These are phyloP conservation scores for Aeoliscus strigatus DNA, from an alignment of 2,797 vertebrate genomes.

Conservation along the genomic window DNA sequence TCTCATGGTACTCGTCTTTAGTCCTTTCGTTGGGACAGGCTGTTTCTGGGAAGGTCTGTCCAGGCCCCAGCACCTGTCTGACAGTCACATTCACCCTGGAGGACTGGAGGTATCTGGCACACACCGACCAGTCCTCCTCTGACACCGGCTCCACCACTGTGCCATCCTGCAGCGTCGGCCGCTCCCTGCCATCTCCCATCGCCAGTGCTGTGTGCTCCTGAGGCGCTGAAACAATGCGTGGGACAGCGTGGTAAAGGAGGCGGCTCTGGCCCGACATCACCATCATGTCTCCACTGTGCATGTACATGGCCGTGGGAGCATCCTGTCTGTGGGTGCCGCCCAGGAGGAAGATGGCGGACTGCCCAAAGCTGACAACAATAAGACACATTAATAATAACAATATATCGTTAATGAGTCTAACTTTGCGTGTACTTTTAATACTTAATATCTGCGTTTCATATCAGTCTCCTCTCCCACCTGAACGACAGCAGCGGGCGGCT, in stretches of 20 bases:
- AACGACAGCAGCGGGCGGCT: constrained; percentile 86
- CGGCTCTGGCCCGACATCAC: constrained; percentile 93
- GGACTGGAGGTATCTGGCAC: constrained; percentile 80
- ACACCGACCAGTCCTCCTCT: constrained; percentile 83
- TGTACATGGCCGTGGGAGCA: constrained; percentile 85
- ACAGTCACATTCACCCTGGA: constrained; percentile 92
- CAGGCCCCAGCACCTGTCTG: constrained; percentile 84
- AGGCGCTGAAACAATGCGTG: constrained; percentile 77
- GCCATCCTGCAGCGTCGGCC: constrained; percentile 9
- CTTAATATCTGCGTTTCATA: background rate
- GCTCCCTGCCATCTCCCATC: constrained; percentile 1
- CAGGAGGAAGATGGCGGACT: constrained; percentile 89
- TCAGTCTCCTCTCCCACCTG: constrained; percentile 64
- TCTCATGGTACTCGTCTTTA: too few relatives aligned
- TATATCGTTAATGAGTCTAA: too few relatives aligned
- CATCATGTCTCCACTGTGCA: constrained; percentile 96
- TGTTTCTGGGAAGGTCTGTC: constrained; percentile 74
- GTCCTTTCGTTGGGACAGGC: background rate
- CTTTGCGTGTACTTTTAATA: too few relatives aligned
- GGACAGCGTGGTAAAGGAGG: constrained; percentile 90
- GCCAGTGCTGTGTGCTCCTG: constrained; percentile 59
- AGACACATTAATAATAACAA: too few relatives aligned
- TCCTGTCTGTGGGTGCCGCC: constrained; percentile 84
- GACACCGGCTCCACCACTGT: constrained; percentile 55
- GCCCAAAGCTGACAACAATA: constrained; percentile 82